These are phyloP conservation scores for Athetis lepigone DNA, from an alignment of 2,888 invertebrate genomes.

Conservation along the genomic window DNA sequence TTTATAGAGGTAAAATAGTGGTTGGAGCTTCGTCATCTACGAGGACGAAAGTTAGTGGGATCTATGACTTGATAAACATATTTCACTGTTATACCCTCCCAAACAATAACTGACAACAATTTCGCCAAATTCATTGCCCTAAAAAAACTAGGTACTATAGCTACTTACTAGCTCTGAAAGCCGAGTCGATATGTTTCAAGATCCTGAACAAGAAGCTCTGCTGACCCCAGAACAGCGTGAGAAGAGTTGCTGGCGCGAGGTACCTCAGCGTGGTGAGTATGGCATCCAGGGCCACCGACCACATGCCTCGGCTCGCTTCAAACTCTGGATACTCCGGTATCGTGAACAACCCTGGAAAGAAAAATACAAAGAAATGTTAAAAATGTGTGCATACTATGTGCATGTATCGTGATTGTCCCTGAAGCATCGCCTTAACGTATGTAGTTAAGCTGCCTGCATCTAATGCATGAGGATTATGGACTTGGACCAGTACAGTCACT, in stretches of 20 bases:
- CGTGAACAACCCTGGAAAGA: conserved; percentile 84
- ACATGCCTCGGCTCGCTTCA: conserved; percentile 86
- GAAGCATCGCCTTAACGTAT: no score
- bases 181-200: conserved; percentile 88
- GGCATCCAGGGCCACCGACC: conserved; percentile 84
- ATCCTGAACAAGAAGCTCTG: conserved; percentile 89
- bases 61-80: neutral
- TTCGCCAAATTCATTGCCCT: neutral
- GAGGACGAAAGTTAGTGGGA: no score
- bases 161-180: conserved; percentile 89
- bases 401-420: no score
- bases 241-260: conserved; percentile 89
- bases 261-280: conserved; percentile 89
- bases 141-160: neutral
- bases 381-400: no score
- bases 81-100: conserved; percentile 1
- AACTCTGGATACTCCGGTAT: conserved; percentile 87
- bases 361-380: no score
- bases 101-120: no score
- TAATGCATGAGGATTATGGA: no score
- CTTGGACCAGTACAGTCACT: no score
- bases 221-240: conserved; percentile 90
- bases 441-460: no score
- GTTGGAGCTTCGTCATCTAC: no score
- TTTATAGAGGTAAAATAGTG: no score